Conservation (phyloP, 1,140 invertebrate species). For the Cotesia chilonis region DNA sequence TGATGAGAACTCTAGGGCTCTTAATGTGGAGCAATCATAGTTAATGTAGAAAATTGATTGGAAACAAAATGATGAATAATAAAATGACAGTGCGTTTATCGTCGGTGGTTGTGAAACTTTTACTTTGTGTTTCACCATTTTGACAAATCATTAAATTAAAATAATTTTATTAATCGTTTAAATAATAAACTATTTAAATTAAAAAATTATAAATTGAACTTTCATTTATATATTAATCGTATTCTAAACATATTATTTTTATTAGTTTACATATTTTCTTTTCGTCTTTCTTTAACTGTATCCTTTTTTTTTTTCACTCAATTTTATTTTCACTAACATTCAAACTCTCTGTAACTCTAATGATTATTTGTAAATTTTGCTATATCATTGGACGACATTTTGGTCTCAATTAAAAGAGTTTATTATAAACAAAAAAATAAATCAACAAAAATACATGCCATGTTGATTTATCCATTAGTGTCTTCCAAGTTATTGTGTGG, state of each 20-base stretch:
- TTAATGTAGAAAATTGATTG: slow-evolving; percentile 13
- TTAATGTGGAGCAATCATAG: slow-evolving; percentile 14
- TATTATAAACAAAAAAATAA: neutral
- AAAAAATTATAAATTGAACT: too few species aligned
- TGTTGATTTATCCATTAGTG: slow-evolving; percentile 41
- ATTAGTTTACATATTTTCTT: neutral
- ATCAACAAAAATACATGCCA: slow-evolving; percentile 9
- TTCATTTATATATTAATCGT: too few species aligned
- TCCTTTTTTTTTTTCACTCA: neutral
- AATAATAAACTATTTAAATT: too few species aligned
- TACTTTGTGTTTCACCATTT: too few species aligned
- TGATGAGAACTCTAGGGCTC: slow-evolving; percentile 4
- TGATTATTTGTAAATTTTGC: slow-evolving; percentile 29
- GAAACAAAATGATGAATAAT: neutral
- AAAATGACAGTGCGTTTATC: slow-evolving; percentile 21
- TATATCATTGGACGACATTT: slow-evolving; percentile 14
- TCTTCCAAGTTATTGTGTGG: slow-evolving; percentile 46
- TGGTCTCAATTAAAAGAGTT: slow-evolving; percentile 3
- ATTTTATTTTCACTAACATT: neutral
- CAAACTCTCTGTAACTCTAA: neutral
- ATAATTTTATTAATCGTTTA: too few species aligned
- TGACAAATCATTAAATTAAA: too few species aligned
- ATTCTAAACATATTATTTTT: too few species aligned
- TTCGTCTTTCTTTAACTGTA: neutral
- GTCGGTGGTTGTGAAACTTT: slow-evolving; percentile 6